These are phyloP conservation scores for Vespertilio murinus DNA, from an alignment of 2,797 vertebrate species.

Conservation along the genomic window DNA sequence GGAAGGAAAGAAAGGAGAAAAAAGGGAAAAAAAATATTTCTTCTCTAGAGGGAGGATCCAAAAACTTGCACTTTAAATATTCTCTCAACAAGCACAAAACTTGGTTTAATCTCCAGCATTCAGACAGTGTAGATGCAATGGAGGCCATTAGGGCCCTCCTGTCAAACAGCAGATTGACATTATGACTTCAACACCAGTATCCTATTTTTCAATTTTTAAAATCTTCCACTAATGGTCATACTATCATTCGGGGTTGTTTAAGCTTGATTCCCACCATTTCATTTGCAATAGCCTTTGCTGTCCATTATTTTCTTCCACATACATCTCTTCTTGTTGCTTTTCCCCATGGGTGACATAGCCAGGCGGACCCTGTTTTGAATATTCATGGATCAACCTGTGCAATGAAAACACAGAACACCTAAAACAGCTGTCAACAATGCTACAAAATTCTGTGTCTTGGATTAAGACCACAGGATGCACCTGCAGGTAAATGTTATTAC, in stretches of 20 bases:
- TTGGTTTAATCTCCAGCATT: not conserved
- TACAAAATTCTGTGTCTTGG: conserved; percentile 60
- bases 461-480: conserved; percentile 45
- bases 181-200: not conserved
- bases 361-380: conserved; percentile 61
- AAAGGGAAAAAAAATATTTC: not conserved
- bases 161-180: not conserved
- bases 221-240: not conserved
- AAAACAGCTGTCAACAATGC: conserved; percentile 69
- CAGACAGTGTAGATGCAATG: conserved; percentile 36
- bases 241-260: not conserved
- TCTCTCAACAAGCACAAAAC: not conserved
- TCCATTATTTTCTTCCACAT: conserved; percentile 43
- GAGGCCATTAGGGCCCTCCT: not conserved
- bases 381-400: conserved; percentile 65
- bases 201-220: not conserved
- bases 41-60: not conserved
- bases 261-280: not conserved
- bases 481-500: conserved; percentile 61
- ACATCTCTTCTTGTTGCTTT: conserved; percentile 28
- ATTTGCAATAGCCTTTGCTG: conserved; percentile 35
- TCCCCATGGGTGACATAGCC: conserved; percentile 61
- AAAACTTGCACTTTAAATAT: not conserved
- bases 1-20: not conserved
- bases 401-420: conserved; percentile 42